phyloP scores from a whole-genome alignment of 2,888 invertebrate genomes.

The Rhimphoctona megacephalus region DNA sequence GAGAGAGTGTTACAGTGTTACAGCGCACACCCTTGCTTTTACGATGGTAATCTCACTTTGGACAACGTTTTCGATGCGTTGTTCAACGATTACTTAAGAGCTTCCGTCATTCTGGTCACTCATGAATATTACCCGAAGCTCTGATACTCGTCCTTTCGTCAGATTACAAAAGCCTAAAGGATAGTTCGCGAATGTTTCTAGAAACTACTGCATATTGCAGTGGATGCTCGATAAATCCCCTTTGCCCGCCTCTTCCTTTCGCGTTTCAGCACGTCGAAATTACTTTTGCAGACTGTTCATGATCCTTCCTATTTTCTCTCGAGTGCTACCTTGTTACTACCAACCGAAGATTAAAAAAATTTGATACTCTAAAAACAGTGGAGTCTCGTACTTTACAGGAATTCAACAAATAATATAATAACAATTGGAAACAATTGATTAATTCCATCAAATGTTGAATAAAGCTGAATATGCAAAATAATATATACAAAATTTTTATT shows the following conservation, averaged over 20 bases:
- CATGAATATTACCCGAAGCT: constrained; percentile 70
- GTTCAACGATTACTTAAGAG: constrained; percentile 69
- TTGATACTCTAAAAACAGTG: not conserved
- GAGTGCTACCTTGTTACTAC: not conserved
- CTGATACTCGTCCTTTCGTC: constrained; percentile 41
- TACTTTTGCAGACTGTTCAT: constrained; percentile 50
- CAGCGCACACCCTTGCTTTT: constrained; percentile 44
- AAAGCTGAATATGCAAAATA: too few relatives aligned
- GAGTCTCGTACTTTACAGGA: not conserved
- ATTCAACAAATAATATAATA: not conserved
- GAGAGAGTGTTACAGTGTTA: constrained; percentile 8
- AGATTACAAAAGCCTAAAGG: constrained; percentile 63
- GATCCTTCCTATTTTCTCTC: not conserved
- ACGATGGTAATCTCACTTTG: constrained; percentile 61
- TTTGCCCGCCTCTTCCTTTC: not conserved
- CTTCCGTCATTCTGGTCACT: constrained; percentile 63
- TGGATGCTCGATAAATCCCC: constrained; percentile 38
- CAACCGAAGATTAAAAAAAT: not conserved
- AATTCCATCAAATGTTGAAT: too few relatives aligned
- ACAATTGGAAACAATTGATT: too few relatives aligned
- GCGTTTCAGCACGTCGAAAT: constrained; percentile 44
- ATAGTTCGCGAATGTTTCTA: constrained; percentile 53
- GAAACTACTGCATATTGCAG: constrained; percentile 66
- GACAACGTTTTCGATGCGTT: constrained; percentile 63
- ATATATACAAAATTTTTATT: too few relatives aligned